Evolutionary conservation across 2,113 vertebrate genomes (phyloP), one percentile per base, ranked within the genome.

Genomic region (Megaceryle torquata): DNA sequence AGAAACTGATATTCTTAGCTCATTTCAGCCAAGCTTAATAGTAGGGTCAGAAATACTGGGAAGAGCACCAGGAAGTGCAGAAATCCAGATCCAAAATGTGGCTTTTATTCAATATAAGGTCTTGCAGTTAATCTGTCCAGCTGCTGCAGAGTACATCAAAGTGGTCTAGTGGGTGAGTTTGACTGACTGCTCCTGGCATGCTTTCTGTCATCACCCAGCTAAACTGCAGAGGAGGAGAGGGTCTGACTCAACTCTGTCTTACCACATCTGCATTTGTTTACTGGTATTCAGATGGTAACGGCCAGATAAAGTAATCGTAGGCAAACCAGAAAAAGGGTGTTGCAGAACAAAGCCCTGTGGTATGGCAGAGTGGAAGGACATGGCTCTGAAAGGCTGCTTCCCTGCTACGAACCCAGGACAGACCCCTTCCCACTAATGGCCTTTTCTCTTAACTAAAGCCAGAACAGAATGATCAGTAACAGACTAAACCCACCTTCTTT

Each of bases 111-210:
- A 29, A 1, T 43, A 59, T 46, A 77, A 71, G 5, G 13, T 53
- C 43, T 59, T 71, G 33, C 28, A 63, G 37, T 41, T 82, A 21
- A 56, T 37, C 43, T 31, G 6, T 37, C 2, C 5, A 15, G 35
- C 33, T 39, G 51, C 21, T 71, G 65, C 9, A 57, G 57, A 29
- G 33, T 41, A 31, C 10, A 29, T 46, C 26, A 6, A 24, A 82
- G 29, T 13, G 59, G 24, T 48, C 44, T 16, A 53, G 19, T 48
- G n/a, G 17, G 57, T 19, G 44, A 71, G 39, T 24, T 26, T 37
- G 21, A 6, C 18, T 22, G 28, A 7, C 29, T 0, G 1, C 44
- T 65, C 39, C 33, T 39, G 15, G 24, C 17, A 3, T 18, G 37
- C 17, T 25, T 53, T 46, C 22, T 37, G 50, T 33, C 33, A 13